Base-by-base conservation (phyloP, 2,888 invertebrate species). In the Marronus borbonicus region DNA sequence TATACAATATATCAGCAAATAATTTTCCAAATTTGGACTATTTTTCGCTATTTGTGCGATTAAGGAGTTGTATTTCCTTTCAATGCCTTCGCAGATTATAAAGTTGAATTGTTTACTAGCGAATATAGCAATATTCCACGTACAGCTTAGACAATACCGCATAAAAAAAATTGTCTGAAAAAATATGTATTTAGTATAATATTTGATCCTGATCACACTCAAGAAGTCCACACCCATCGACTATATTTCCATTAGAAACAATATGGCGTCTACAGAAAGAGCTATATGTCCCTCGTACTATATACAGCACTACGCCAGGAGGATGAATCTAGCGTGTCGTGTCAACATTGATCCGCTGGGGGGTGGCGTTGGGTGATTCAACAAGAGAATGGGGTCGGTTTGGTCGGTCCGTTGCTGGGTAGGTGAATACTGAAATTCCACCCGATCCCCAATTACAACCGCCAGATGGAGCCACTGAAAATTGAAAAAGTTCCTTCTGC, bases 301-400 rank as follows among this genome's bases (percentile, higher is more conserved):
- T 44, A 44, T 52, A 82, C 81, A 81, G 81, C 81, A 81, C 72
- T 80, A 81, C 72, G 72, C 52, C 72, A 72, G 72, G 72, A 72
- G 72, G 72, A 72, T 72, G 79, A 80, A 83, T 85, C 85, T 86
- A 85, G 87, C 86, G 86, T 87, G 86, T 85, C 86, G 86, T 87
- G 87, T 88, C 87, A 87, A 88, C 88, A 88, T 88, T 88, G 88
- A 88, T 84, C 83, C 84, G 82, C 78, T 82, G 81, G 83, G 83
- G 83, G 83, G 81, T 79, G 83, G 78, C 74, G 76, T 80, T 65
- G 81, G 77, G 81, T 81, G 72, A 60, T 72, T 52, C 44, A 28
- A 83, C 79, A 79, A 80, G 80, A 78, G 80, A 76, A 74, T 80
- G 62, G 44, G 55, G 64, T 72, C 72, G 72, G 72, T 72, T 72